Evolutionary conservation across 2,888 invertebrate genomes (phyloP).

Genomic region (Tetanocera ferruginea): DNA sequence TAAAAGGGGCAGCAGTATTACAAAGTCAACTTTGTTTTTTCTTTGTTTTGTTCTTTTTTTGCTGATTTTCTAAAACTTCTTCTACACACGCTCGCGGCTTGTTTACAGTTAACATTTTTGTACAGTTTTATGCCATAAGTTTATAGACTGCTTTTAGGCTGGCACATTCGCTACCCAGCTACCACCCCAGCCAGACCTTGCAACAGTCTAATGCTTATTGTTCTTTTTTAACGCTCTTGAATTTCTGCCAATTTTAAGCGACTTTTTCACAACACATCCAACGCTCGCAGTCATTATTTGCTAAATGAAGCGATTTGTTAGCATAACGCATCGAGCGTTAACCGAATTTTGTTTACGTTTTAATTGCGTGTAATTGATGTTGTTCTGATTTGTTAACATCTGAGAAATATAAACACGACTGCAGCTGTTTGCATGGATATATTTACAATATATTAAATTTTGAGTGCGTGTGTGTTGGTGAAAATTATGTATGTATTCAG

Average conservation of each 20-base stretch:
- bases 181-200: not conserved
- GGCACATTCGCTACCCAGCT: not conserved
- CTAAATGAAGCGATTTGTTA: conserved; percentile 67
- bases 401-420: conserved; percentile 9
- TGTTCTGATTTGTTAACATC: conserved; percentile 1
- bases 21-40: not conserved
- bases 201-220: no score
- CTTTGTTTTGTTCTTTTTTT: not conserved
- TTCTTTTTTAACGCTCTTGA: not conserved
- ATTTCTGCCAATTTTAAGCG: not conserved
- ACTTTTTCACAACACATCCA: not conserved
- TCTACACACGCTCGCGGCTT: not conserved
- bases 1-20: not conserved
- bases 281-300: conserved; percentile 64
- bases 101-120: no score
- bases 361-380: conserved; percentile 41
- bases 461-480: not conserved
- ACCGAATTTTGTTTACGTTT: conserved; percentile 37
- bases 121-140: no score
- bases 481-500: not conserved
- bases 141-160: no score
- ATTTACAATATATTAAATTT: not conserved
- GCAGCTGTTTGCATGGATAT: not conserved
- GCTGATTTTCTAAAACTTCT: not conserved
- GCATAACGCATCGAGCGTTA: conserved; percentile 63